Base-by-base conservation (phyloP, 2,888 invertebrate species). In the Torymus auratus region DNA sequence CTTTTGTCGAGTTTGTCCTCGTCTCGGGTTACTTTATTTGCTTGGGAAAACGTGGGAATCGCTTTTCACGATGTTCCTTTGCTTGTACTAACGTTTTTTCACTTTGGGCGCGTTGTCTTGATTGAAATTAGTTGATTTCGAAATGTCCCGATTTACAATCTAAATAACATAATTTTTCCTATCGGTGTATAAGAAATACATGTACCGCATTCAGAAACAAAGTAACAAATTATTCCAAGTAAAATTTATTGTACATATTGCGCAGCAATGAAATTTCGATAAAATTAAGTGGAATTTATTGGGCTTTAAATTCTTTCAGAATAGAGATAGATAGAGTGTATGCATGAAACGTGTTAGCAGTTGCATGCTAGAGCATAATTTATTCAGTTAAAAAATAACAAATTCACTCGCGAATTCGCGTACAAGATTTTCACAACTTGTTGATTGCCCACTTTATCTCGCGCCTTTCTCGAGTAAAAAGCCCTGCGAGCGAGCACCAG, bases 401-500 rank as follows among this genome's bases (percentile, higher is more conserved):
- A 67, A 67, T 67, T 14, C 23, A 72, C 52, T 53, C 14, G 60
- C 58, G 61, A 17, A 53, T 20, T 50, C 15, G 5, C n/a, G 50
- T 50, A 64, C 64, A 71, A 52, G 60, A 41, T 60, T 50, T 60
- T 60, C 61, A 14, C 55, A 55, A 65, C 41, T 13, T 15, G 15
- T 28, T 74, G 74, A 74, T 74, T 52, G 64, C 74, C 10, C 58
- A 64, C 58, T 74, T 56, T 7, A 41, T 41, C 72, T 64, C 64
- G 12, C 15, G 67, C 15, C 68, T 67, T 58, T 20, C 7, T 0
- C 10, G 11, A 10, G 13, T 2, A 64, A 28, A 71, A 41, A 61
- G 14, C 41, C 7, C 41, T 41, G 7, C 7, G 41, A 1, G 41
- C 41, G 41, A 41, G 41, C 41, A 64, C 62, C 41, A 41, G 41